Evolutionary conservation across 2,888 invertebrate species (phyloP).

Genomic region (Eupithecia insigniata): DNA sequence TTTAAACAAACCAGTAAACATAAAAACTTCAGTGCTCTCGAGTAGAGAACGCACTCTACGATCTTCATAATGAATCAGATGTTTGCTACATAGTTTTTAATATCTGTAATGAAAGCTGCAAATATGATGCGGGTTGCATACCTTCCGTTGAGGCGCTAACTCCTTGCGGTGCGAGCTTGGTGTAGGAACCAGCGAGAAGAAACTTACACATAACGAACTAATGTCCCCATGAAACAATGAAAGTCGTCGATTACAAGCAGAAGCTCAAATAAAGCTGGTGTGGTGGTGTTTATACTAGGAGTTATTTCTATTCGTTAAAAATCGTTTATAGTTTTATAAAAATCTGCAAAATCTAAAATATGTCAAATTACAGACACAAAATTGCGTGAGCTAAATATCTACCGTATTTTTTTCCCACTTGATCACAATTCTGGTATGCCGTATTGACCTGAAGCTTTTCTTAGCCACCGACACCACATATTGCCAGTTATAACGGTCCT

Average conservation of each 20-base stretch:
- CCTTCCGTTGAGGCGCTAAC: constrained; percentile 55
- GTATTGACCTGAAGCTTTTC: too few relatives aligned
- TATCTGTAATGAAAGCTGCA: constrained; percentile 81
- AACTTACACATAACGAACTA: neutral
- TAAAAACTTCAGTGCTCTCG: constrained; percentile 7
- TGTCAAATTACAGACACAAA: too few relatives aligned
- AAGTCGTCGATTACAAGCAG: neutral
- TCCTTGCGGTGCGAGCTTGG: constrained; percentile 40
- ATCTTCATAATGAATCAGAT: constrained; percentile 61
- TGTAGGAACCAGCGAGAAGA: constrained; percentile 29
- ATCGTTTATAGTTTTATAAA: too few relatives aligned
- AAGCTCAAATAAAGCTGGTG: too few relatives aligned
- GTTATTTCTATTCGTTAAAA: too few relatives aligned
- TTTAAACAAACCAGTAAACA: neutral
- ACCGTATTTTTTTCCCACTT: too few relatives aligned
- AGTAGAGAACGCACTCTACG: constrained; percentile 28
- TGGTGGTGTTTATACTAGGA: too few relatives aligned
- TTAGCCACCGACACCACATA: too few relatives aligned
- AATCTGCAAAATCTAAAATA: too few relatives aligned
- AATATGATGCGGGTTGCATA: constrained; percentile 71
- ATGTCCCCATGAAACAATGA: neutral
- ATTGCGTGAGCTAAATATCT: too few relatives aligned
- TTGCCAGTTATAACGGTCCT: neutral
- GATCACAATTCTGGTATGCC: too few relatives aligned
- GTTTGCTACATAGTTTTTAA: constrained; percentile 71